phyloP scores from a whole-genome alignment of 1,140 invertebrate genomes.

The Coelopa frigida region DNA sequence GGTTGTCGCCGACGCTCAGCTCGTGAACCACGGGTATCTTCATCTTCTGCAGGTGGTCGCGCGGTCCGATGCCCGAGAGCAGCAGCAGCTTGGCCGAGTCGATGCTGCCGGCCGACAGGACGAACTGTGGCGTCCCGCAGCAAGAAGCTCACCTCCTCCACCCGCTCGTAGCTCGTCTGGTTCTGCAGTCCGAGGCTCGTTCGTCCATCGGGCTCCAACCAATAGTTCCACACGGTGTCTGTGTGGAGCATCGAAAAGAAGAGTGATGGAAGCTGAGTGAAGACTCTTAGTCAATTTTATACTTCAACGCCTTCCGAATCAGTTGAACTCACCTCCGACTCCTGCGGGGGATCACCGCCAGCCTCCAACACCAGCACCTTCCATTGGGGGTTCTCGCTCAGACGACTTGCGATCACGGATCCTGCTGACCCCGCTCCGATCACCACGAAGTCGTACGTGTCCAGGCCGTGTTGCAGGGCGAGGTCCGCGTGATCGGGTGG shows the following conservation, averaged over 20 bases:
- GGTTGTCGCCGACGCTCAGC: slow-evolving; percentile 60
- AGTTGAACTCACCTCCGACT: slow-evolving; percentile 43
- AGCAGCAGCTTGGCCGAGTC: slow-evolving; percentile 76
- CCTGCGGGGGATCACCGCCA: slow-evolving; percentile 50
- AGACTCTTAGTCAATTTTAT: neutral
- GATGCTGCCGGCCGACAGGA: slow-evolving; percentile 69
- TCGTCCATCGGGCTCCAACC: slow-evolving; percentile 10
- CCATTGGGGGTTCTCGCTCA: slow-evolving; percentile 49
- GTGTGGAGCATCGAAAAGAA: slow-evolving; percentile 5
- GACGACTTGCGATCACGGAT: slow-evolving; percentile 51
- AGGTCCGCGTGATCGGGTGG: slow-evolving; percentile 47
- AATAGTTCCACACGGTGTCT: slow-evolving; percentile 14
- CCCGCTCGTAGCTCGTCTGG: slow-evolving; percentile 51
- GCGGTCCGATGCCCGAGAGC: slow-evolving; percentile 73
- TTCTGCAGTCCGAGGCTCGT: slow-evolving; percentile 34
- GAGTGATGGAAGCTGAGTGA: neutral
- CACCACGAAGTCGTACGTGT: slow-evolving; percentile 42
- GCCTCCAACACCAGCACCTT: slow-evolving; percentile 57
- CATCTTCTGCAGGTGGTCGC: slow-evolving; percentile 60
- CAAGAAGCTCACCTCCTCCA: slow-evolving; percentile 63
- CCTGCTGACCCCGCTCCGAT: slow-evolving; percentile 63
- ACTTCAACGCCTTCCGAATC: too few species aligned
- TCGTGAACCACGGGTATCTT: slow-evolving; percentile 66
- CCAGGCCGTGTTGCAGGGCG: slow-evolving; percentile 8
- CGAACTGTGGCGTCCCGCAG: slow-evolving; percentile 60